phyloP scores from a whole-genome alignment of 1,140 invertebrate species.

The Drosophila lini region DNA sequence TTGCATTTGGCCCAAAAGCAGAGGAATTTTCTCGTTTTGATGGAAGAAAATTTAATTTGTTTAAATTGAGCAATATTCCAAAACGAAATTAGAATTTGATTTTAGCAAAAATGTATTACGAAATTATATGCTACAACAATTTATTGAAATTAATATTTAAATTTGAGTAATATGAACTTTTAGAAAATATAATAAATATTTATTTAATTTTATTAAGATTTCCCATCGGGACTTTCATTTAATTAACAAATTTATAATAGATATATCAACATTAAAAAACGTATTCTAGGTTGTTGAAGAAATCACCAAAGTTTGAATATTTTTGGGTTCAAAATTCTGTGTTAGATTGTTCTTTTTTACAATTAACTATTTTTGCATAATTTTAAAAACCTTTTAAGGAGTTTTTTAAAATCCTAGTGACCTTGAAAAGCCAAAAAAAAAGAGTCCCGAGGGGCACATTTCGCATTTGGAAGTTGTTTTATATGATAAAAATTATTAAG shows the following conservation, averaged over 20 bases:
- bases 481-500: too few relatives aligned
- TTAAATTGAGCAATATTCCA: constrained; percentile 1
- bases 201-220: not conserved
- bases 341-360: not conserved
- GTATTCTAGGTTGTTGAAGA: not conserved
- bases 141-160: not conserved
- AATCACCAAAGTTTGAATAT: too few relatives aligned
- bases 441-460: too few relatives aligned
- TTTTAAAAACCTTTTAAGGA: too few relatives aligned
- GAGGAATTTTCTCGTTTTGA: constrained; percentile 13
- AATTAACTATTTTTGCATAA: not conserved
- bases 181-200: not conserved
- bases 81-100: not conserved
- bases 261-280: too few relatives aligned
- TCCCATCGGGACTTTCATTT: not conserved
- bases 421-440: too few relatives aligned
- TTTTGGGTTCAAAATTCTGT: not conserved
- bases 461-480: too few relatives aligned
- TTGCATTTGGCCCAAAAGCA: constrained; percentile 19
- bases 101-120: not conserved
- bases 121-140: not conserved
- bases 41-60: constrained; percentile 13
- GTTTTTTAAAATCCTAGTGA: not conserved
- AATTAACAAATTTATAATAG: too few relatives aligned
- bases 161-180: not conserved